A percentile compares a stretch with the other conserved stretches of the same genome.
These are phyloP conservation scores for Brenthis ino DNA, from an alignment of 2,888 invertebrate species.

Conservation along the genomic window DNA sequence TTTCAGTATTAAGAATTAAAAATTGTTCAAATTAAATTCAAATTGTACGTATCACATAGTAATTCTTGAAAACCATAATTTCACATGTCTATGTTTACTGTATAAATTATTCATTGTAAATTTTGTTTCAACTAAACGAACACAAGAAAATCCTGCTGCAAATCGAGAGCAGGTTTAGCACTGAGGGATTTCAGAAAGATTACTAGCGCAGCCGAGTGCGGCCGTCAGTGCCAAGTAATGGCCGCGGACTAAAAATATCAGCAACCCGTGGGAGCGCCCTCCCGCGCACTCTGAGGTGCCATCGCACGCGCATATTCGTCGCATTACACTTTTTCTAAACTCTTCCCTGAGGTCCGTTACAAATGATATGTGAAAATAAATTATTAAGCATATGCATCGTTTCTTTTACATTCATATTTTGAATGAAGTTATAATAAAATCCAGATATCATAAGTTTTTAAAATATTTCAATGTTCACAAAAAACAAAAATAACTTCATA, in stretches of 20 bases:
- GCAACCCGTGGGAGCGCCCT: slow-evolving; percentile 83
- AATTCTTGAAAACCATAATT: slow-evolving; percentile 63
- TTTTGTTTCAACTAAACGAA: slow-evolving; percentile 33
- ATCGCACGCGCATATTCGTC: slow-evolving; percentile 76
- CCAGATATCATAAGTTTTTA: neutral
- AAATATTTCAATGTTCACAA: too few species aligned
- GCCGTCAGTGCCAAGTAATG: slow-evolving; percentile 85
- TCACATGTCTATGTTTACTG: slow-evolving; percentile 29
- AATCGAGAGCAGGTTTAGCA: slow-evolving; percentile 74
- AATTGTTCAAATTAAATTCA: slow-evolving; percentile 48
- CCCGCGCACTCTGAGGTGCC: slow-evolving; percentile 77
- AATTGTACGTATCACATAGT: slow-evolving; percentile 68
- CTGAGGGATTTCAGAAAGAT: slow-evolving; percentile 78
- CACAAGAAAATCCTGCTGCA: slow-evolving; percentile 68
- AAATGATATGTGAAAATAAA: neutral
- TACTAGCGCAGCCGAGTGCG: slow-evolving; percentile 78
- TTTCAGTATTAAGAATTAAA: slow-evolving; percentile 37
- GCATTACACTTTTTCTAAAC: slow-evolving; percentile 47
- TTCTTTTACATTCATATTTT: neutral
- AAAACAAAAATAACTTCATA: too few species aligned
- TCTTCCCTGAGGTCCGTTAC: slow-evolving; percentile 24
- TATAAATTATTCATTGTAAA: slow-evolving; percentile 16
- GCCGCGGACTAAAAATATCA: slow-evolving; percentile 86
- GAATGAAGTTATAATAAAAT: neutral
- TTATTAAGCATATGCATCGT: neutral